phyloP scores from a whole-genome alignment of 2,797 vertebrate species.

The Linurgus olivaceus region DNA sequence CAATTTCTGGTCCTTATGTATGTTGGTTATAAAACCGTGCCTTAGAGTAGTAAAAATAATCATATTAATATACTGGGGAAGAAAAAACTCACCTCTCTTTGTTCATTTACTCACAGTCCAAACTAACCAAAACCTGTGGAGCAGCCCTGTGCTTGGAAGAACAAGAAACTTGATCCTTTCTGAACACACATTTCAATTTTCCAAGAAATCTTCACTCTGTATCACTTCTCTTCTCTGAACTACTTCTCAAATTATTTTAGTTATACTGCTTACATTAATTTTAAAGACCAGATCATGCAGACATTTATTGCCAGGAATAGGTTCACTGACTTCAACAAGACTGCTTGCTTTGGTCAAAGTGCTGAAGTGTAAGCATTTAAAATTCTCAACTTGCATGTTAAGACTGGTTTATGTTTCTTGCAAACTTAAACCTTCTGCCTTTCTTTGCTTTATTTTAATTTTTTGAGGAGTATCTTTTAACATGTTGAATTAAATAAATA shows the following conservation, averaged over 20 bases:
- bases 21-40: neutral
- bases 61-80: neutral
- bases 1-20: neutral
- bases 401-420: neutral
- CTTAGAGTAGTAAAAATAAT: neutral
- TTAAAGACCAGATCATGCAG: neutral
- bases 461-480: neutral
- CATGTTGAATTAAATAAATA: neutral
- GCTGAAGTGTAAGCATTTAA: neutral
- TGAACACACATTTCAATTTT: neutral
- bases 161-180: neutral
- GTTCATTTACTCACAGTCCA: neutral
- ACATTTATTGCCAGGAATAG: neutral
- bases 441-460: neutral
- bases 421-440: neutral
- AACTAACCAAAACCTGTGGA: neutral
- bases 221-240: neutral
- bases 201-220: neutral
- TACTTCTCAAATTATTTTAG: neutral
- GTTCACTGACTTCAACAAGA: neutral
- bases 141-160: neutral
- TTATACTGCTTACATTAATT: neutral
- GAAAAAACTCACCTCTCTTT: neutral
- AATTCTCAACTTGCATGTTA: neutral
- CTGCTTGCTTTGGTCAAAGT: neutral